Evolutionary conservation across 2,888 invertebrate genomes (phyloP), one percentile per base, ranked within the genome.

Genomic region (Choreutis nemorana): DNA sequence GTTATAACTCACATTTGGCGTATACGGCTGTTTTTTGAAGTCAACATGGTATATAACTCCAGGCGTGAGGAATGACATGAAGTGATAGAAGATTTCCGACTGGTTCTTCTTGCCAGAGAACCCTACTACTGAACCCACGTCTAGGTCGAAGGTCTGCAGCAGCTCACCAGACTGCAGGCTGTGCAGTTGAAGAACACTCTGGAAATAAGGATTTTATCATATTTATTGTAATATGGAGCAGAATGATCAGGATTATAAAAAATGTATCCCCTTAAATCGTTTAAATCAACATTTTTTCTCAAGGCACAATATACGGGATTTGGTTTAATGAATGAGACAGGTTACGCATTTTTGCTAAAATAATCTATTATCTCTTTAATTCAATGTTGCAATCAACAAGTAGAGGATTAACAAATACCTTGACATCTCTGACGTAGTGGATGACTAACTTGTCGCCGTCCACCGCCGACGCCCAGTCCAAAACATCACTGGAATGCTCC

Each of bases 11-110:
- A 89, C 83, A 47, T 83, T 83, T 24, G 90, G 87, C 35, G 81
- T 79, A 21, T 84, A 77, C 1, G 85, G 81, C 7, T 81, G 61
- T 31, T 83, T 80, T 1, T 81, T 83, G 46, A 97, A 86, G 67
- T 97, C 92, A 37, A 91, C 90, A 41, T 85, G 87, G 68, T 92
- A 97, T 50, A 97, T 94, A 41, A 87, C 65, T 1, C 84, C 84
- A 13, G 98, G 97, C 29, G 91, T 89, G 28, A 97, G 82, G 78
- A 97, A 98, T 0, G 97, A 97, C 40, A 90, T 89, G 68, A 97
- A 97, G 52, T 90, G 87, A 68, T 91, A 97, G 75, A 97, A 98
- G 51, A 97, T 88, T 81, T 96, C 94, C 0, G 85, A 83, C 50
- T 92, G 88, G 46, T 89, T 83, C 55, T 89, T 90, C 61, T 91